phyloP scores from a whole-genome alignment of 1,140 invertebrate species.

The Diorhabda elongata region DNA sequence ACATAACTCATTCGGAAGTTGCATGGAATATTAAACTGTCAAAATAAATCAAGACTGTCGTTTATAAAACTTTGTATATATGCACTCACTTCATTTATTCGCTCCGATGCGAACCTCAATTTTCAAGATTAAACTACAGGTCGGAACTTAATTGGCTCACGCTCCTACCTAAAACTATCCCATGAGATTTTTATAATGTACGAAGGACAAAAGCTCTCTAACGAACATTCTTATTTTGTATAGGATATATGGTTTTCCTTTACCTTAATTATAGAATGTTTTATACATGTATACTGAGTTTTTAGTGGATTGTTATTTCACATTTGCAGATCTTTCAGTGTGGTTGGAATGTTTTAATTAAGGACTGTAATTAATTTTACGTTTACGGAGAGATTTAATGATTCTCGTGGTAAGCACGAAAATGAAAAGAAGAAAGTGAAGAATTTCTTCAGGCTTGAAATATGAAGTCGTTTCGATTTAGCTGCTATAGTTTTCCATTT shows the following conservation, averaged over 20 bases:
- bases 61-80: slow-evolving; percentile 1
- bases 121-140: slow-evolving; percentile 2
- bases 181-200: slow-evolving; percentile 3
- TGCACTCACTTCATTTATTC: slow-evolving; percentile 2
- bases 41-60: slow-evolving; percentile 2
- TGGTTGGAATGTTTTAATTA: no score
- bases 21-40: slow-evolving; percentile 2
- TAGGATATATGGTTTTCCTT: background rate
- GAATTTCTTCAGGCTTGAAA: no score
- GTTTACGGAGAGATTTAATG: no score
- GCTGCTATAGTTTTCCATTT: no score
- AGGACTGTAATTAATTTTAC: no score
- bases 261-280: no score
- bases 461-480: no score
- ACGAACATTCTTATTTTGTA: background rate
- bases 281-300: no score
- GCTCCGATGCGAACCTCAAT: background rate
- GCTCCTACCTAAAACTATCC: background rate
- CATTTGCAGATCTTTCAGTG: no score
- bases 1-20: slow-evolving; percentile 2
- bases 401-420: no score
- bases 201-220: background rate
- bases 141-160: slow-evolving; percentile 1
- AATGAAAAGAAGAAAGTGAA: no score
- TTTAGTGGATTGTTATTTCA: no score